Evolutionary conservation across 92 coral and sea anemone genomes (phyloP).

Genomic region (Actinostola sp.): DNA sequence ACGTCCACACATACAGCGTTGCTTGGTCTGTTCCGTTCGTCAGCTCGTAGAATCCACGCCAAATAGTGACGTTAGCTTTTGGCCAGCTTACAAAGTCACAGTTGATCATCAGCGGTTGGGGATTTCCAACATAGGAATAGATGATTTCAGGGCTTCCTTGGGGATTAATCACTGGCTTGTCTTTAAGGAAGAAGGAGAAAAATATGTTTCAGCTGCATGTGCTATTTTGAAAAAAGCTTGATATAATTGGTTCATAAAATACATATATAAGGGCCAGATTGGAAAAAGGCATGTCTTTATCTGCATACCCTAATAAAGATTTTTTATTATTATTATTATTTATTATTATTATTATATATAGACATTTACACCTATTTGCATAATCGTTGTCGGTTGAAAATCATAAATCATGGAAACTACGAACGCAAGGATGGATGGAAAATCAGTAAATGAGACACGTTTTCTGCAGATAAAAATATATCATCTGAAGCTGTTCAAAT

Average conservation of each 20-base stretch:
- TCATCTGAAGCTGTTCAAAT: no score
- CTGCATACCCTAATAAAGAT: no score
- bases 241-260: no score
- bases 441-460: no score
- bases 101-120: slow-evolving; percentile 34
- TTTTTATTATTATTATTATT: no score
- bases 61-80: slow-evolving; percentile 47
- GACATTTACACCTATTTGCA: no score
- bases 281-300: neutral
- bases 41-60: slow-evolving; percentile 39
- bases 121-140: slow-evolving; percentile 64
- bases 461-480: no score
- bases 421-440: no score
- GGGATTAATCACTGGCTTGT: slow-evolving; percentile 33
- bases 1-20: slow-evolving; percentile 43
- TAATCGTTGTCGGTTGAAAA: no score
- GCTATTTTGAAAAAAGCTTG: neutral
- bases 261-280: neutral
- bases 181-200: slow-evolving; percentile 23
- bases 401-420: no score
- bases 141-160: slow-evolving; percentile 42
- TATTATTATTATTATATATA: no score
- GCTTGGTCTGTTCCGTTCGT: slow-evolving; percentile 60
- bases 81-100: slow-evolving; percentile 61
- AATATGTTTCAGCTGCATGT: no score